These are phyloP conservation scores for Labeo calbasu DNA, from an alignment of 2,797 vertebrate species.

Conservation along the genomic window DNA sequence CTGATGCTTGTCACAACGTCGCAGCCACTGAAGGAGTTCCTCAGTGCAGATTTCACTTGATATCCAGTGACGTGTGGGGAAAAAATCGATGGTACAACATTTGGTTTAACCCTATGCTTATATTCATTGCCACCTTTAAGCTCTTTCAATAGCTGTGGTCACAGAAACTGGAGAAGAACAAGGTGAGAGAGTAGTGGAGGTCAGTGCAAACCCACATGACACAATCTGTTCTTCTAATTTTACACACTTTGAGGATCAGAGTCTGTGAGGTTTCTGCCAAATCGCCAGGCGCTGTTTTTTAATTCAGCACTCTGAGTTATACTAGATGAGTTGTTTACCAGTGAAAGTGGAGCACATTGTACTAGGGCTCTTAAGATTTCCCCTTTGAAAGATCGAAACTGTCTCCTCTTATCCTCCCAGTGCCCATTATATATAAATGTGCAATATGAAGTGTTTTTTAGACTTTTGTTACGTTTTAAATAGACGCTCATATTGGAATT, in stretches of 20 bases:
- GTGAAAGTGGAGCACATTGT: slow-evolving; percentile 1
- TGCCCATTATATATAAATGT: slow-evolving; percentile 14
- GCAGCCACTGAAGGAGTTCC: too few relatives aligned
- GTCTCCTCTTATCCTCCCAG: not conserved
- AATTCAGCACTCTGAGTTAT: not conserved
- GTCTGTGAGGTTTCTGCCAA: not conserved
- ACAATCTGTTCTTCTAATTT: not conserved
- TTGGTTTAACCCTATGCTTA: too few relatives aligned
- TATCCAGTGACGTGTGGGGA: too few relatives aligned
- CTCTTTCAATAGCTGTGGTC: too few relatives aligned
- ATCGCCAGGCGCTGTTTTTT: not conserved
- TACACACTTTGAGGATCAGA: not conserved
- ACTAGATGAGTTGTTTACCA: not conserved
- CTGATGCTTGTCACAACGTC: too few relatives aligned
- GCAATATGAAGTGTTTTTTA: not conserved
- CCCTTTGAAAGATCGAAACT: not conserved
- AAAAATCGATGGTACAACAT: too few relatives aligned
- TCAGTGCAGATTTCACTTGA: too few relatives aligned
- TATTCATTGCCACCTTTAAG: too few relatives aligned
- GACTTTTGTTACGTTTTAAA: not conserved
- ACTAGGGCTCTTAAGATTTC: not conserved
- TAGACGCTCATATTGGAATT: not conserved
- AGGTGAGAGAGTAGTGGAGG: slow-evolving; percentile 74
- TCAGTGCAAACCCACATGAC: not conserved
- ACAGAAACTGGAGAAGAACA: slow-evolving; percentile 92